Conservation (phyloP, 1,140 invertebrate genomes). For the Ceratitis capitata region DNA sequence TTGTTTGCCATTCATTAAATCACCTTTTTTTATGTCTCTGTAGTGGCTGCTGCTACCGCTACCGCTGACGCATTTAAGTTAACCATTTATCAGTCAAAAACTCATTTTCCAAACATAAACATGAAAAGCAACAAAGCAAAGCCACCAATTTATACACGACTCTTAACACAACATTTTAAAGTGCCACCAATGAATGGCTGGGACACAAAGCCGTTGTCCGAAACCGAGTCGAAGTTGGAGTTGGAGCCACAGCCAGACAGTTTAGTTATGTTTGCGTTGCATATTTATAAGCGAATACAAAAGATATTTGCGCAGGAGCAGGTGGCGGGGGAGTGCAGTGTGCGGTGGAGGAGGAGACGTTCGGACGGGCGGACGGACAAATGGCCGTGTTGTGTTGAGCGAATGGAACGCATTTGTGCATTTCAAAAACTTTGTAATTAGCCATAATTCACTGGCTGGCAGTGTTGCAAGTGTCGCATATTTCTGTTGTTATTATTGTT, state of each 20-base stretch:
- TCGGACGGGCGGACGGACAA: background rate
- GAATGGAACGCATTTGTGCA: conserved; percentile 28
- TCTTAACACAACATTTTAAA: too few species aligned
- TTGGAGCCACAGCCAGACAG: background rate
- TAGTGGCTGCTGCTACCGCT: background rate
- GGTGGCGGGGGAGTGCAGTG: background rate
- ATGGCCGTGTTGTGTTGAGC: too few species aligned
- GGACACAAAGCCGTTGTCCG: background rate
- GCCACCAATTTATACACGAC: background rate
- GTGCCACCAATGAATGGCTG: too few species aligned
- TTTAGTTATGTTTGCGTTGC: background rate
- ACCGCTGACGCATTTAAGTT: conserved; percentile 26
- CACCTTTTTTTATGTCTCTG: background rate
- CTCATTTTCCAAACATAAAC: background rate
- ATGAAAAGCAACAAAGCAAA: conserved; percentile 11
- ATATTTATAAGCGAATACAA: conserved; percentile 6
- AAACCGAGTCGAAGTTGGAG: background rate
- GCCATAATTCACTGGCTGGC: conserved; percentile 35
- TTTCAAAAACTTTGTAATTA: conserved; percentile 38
- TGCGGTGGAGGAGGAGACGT: background rate
- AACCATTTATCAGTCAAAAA: conserved; percentile 30
- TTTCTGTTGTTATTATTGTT: background rate
- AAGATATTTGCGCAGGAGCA: background rate
- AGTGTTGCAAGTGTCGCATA: background rate
- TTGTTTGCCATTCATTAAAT: conserved; percentile 31